Percentiles rank a stretch among this genome's conserved stretches.
These are phyloP conservation scores for Bombycilla garrulus DNA, from an alignment of 2,113 vertebrate species.

Conservation along the genomic window DNA sequence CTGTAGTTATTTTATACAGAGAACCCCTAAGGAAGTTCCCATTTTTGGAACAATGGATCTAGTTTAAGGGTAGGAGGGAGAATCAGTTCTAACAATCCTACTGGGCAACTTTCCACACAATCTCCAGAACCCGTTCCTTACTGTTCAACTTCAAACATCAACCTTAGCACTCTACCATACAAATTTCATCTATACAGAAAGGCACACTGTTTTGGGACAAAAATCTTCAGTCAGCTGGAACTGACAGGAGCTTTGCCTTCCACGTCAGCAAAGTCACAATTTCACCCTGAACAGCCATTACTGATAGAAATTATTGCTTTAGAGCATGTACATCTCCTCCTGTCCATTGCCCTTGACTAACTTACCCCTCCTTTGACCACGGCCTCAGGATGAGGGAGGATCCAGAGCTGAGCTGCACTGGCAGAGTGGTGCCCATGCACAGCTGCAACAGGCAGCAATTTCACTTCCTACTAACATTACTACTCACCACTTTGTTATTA, in stretches of 20 bases:
- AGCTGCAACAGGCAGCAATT: not conserved
- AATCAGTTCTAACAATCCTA: not conserved
- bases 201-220: not conserved
- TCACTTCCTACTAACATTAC: not conserved
- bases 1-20: not conserved
- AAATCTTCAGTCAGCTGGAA: not conserved
- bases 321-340: rapidly evolving
- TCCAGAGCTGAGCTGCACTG: not conserved
- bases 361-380: too few species aligned
- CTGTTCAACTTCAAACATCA: not conserved
- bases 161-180: not conserved
- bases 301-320: not conserved
- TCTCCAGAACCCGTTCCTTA: not conserved
- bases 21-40: not conserved
- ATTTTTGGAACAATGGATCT: not conserved
- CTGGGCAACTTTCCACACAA: not conserved
- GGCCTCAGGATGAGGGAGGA: not conserved
- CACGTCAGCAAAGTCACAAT: not conserved
- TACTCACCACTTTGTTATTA: not conserved
- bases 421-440: not conserved
- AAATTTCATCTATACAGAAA: not conserved
- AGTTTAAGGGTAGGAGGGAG: not conserved
- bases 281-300: not conserved
- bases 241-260: not conserved
- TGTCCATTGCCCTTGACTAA: not conserved